phyloP scores from a whole-genome alignment of 2,797 vertebrate genomes.

The Sebastiscus albofasciatus region DNA sequence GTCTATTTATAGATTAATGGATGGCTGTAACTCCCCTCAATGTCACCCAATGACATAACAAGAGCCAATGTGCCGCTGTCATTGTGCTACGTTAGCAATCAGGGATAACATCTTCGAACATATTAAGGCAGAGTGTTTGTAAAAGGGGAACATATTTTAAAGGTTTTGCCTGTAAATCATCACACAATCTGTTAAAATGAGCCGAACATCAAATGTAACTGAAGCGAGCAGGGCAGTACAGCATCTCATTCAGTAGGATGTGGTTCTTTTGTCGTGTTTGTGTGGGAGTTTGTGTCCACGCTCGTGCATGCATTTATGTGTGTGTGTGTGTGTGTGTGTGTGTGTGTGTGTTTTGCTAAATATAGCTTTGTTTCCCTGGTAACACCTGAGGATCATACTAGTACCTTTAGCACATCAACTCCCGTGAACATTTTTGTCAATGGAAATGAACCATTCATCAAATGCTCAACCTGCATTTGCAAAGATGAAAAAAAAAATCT shows the following conservation, averaged over 20 bases:
- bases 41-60: constrained; percentile 62
- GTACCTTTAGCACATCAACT: constrained; percentile 36
- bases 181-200: neutral
- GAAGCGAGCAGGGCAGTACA: neutral
- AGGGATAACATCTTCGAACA: constrained; percentile 2
- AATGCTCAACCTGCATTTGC: constrained; percentile 4
- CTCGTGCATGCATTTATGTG: constrained; percentile 17
- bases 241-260: constrained; percentile 16
- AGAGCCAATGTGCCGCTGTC: constrained; percentile 19
- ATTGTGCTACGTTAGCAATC: neutral
- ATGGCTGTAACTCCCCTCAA: constrained; percentile 55
- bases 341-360: constrained; percentile 56
- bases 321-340: neutral
- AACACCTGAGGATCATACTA: constrained; percentile 69
- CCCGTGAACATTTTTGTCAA: constrained; percentile 33
- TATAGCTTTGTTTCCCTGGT: constrained; percentile 74
- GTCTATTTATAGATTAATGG: constrained; percentile 72
- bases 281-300: constrained; percentile 43
- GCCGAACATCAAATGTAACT: neutral
- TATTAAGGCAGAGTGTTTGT: neutral
- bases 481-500: neutral
- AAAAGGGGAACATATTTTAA: neutral
- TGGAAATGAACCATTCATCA: constrained; percentile 38
- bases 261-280: constrained; percentile 28
- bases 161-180: constrained; percentile 7